A percentile compares a stretch with the other conserved stretches of the same genome.
phyloP scores from a whole-genome alignment of 2,797 vertebrate species.

The Nannoperca australis region DNA sequence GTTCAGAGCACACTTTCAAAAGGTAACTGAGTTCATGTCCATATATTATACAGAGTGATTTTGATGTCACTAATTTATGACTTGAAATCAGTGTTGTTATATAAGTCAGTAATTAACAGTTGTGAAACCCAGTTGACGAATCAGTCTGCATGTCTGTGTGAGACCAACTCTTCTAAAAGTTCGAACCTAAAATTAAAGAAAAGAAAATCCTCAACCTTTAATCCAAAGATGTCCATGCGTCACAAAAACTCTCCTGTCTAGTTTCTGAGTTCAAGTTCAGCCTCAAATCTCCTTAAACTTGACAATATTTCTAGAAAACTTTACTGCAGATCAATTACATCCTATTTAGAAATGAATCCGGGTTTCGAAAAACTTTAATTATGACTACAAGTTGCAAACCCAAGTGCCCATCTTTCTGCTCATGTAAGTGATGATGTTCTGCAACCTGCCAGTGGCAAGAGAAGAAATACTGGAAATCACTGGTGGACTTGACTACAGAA shows the following conservation, averaged over 20 bases:
- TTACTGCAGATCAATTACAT: slow-evolving; percentile 49
- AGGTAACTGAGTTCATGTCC: slow-evolving; percentile 17
- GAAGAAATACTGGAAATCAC: slow-evolving; percentile 30
- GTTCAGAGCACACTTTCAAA: neutral
- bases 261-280: neutral
- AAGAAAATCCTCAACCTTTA: neutral
- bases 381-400: slow-evolving; percentile 34
- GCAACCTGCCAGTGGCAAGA: slow-evolving; percentile 22
- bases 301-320: slow-evolving; percentile 21
- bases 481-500: slow-evolving; percentile 47
- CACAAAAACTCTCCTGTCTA: neutral
- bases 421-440: slow-evolving; percentile 15
- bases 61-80: neutral
- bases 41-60: neutral
- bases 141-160: neutral
- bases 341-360: slow-evolving; percentile 52
- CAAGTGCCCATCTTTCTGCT: slow-evolving; percentile 36
- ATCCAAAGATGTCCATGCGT: neutral
- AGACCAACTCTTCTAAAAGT: neutral
- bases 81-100: neutral
- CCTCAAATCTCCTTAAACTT: slow-evolving; percentile 3
- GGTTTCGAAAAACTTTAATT: slow-evolving; percentile 41
- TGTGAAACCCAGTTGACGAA: neutral
- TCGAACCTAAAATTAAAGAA: neutral
- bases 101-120: neutral